Evolutionary conservation across 2,797 vertebrate species (phyloP).

Genomic region (Capromys pilorides): DNA sequence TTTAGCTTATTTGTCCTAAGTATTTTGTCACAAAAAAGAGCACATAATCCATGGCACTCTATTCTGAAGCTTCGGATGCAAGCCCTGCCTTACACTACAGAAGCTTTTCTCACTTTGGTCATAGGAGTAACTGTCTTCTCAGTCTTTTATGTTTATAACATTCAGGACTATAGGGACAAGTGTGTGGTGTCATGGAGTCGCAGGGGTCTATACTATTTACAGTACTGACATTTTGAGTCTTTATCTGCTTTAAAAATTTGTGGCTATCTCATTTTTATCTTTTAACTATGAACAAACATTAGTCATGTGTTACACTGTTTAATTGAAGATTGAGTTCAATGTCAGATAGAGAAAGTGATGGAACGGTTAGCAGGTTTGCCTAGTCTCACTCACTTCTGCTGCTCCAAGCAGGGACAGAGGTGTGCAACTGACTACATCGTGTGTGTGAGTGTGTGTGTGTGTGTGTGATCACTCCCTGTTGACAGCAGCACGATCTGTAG

Average conservation of each 20-base stretch:
- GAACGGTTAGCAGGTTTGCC: background rate
- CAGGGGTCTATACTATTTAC: no score
- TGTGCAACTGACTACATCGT: background rate
- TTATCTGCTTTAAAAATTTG: background rate
- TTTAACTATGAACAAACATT: background rate
- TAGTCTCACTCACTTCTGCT: background rate
- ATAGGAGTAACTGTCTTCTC: background rate
- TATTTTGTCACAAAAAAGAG: background rate
- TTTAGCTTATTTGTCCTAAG: background rate
- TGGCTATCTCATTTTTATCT: background rate
- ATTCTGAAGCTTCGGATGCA: background rate
- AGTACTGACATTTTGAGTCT: background rate
- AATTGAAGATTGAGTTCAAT: background rate
- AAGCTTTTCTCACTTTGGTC: background rate
- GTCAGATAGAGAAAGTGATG: background rate
- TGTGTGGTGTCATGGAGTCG: no score
- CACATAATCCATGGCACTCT: background rate
- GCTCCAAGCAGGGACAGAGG: background rate
- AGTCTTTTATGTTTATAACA: background rate
- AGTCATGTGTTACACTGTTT: background rate
- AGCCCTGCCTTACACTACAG: background rate
- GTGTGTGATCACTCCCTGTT: no score
- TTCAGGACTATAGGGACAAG: background rate
- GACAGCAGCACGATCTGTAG: background rate
- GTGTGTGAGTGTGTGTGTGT: no score